Conservation (phyloP, 2,888 invertebrate species). For the Temnothorax unifasciatus region DNA sequence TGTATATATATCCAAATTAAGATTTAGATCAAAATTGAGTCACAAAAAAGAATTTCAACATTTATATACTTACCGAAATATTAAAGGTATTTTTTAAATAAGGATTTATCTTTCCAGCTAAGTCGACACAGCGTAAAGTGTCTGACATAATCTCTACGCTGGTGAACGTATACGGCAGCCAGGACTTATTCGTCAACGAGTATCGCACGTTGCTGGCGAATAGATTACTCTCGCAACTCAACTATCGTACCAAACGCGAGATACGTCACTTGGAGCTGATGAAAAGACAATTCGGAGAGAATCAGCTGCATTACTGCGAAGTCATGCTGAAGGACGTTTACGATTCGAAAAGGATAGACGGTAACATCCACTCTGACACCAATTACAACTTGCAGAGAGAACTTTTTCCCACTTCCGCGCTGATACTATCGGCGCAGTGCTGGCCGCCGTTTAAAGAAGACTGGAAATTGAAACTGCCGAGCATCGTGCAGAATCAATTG, state of each 20-base stretch:
- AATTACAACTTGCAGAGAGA: conserved; percentile 87
- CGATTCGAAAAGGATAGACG: conserved; percentile 97
- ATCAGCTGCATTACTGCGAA: conserved; percentile 98
- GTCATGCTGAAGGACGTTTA: conserved; percentile 99
- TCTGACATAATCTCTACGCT: conserved; percentile 99
- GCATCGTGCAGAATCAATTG: conserved; percentile 92
- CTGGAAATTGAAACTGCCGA: conserved; percentile 93
- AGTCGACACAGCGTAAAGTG: conserved; percentile 89
- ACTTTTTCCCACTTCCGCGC: conserved; percentile 91
- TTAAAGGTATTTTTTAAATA: not conserved
- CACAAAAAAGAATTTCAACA: not conserved
- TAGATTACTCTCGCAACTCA: conserved; percentile 93
- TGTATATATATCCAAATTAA: not conserved
- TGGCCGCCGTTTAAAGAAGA: conserved; percentile 99
- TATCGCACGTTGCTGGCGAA: conserved; percentile 98
- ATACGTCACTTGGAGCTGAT: conserved; percentile 96
- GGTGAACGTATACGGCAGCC: conserved; percentile 99
- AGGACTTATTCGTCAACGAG: conserved; percentile 99
- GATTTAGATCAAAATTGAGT: not conserved
- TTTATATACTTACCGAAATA: conserved; percentile 1
- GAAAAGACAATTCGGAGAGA: conserved; percentile 97
- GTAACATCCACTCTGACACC: conserved; percentile 92
- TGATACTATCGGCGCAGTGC: conserved; percentile 99
- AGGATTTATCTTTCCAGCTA: conserved; percentile 84
- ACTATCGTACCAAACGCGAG: conserved; percentile 96